Percentiles rank a stretch among this genome's conserved stretches.
Evolutionary conservation across 2,888 invertebrate species (phyloP).

Genomic region (Willowsia nigromaculata): DNA sequence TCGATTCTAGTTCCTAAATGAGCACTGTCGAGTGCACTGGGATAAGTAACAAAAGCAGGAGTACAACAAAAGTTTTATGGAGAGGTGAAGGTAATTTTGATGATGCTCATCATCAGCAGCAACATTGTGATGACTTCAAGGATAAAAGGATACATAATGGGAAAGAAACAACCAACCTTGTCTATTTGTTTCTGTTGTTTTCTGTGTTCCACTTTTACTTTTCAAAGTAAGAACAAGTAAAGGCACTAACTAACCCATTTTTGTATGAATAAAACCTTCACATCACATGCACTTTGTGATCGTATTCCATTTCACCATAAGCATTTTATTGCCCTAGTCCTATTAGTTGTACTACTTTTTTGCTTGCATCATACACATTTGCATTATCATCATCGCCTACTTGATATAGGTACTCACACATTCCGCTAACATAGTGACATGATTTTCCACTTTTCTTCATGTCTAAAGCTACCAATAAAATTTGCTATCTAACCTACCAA

Average conservation of each 20-base stretch:
- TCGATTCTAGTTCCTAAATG: neutral
- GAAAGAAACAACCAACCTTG: neutral
- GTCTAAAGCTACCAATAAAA: neutral
- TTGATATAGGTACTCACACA: neutral
- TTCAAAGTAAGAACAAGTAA: slow-evolving; percentile 12
- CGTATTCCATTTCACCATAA: neutral
- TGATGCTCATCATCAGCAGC: slow-evolving; percentile 5
- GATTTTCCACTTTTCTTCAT: slow-evolving; percentile 37
- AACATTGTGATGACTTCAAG: neutral
- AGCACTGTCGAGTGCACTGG: neutral
- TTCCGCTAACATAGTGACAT: neutral
- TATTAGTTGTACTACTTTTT: no score
- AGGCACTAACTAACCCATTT: neutral
- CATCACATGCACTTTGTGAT: neutral
- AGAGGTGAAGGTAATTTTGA: neutral
- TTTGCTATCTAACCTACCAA: neutral
- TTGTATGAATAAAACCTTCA: neutral
- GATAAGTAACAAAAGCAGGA: neutral
- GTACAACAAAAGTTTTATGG: neutral
- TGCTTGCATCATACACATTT: neutral
- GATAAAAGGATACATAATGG: neutral
- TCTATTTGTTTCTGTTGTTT: neutral
- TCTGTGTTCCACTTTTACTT: neutral
- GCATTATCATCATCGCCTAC: neutral
- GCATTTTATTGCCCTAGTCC: slow-evolving; percentile 34